A percentile compares a stretch with the other conserved stretches of the same genome.
Conservation (phyloP, 2,888 invertebrate species). For the Tubiluchus corallicola region DNA sequence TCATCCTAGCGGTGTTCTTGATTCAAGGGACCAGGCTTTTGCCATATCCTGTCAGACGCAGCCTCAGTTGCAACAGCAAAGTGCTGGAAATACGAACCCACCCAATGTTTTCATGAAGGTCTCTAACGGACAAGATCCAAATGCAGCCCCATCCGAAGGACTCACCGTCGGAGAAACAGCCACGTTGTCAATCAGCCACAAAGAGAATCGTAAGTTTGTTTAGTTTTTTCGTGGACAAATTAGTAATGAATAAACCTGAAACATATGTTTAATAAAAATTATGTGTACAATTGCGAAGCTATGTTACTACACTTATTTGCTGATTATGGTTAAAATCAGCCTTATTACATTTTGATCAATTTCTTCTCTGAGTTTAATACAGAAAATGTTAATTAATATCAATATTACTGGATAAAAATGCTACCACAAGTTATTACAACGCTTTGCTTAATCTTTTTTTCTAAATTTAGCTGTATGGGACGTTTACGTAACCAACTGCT, state of each 20-base stretch:
- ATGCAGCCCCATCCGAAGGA: not conserved
- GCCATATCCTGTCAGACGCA: not conserved
- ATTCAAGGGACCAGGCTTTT: not conserved
- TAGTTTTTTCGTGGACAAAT: too few relatives aligned
- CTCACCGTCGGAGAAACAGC: not conserved
- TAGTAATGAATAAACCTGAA: too few relatives aligned
- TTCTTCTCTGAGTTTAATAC: too few relatives aligned
- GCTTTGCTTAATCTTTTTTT: too few relatives aligned
- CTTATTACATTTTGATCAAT: too few relatives aligned
- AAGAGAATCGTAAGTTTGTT: constrained; percentile 1
- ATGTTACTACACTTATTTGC: too few relatives aligned
- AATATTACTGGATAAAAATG: too few relatives aligned
- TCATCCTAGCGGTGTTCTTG: not conserved
- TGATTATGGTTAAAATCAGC: too few relatives aligned
- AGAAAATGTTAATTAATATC: too few relatives aligned
- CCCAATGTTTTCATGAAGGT: constrained; percentile 3
- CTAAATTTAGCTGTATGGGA: constrained; percentile 34
- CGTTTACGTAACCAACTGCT: constrained; percentile 81
- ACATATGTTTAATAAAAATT: too few relatives aligned
- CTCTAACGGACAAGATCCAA: not conserved
- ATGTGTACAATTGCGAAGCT: too few relatives aligned
- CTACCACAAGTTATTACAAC: too few relatives aligned
- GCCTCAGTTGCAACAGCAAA: not conserved
- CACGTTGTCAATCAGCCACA: constrained; percentile 1
- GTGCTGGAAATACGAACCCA: constrained; percentile 1